phyloP scores from a whole-genome alignment of 1,140 invertebrate genomes.

The Bombus pyrosoma region DNA sequence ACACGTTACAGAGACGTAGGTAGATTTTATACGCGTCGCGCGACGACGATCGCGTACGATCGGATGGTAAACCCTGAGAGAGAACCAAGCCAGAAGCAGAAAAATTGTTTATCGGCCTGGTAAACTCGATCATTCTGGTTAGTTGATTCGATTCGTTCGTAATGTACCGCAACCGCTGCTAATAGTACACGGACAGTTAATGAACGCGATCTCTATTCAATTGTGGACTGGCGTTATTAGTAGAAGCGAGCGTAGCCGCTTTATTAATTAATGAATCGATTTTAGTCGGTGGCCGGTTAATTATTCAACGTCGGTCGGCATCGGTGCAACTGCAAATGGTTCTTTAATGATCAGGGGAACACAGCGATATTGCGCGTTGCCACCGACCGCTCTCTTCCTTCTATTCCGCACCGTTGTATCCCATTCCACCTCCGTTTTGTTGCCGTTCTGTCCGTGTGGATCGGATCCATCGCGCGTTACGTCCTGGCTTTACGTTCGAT shows the following conservation, averaged over 20 bases:
- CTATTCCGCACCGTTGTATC: background rate
- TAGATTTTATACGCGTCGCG: background rate
- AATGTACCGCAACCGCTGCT: conserved; percentile 52
- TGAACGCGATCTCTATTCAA: conserved; percentile 68
- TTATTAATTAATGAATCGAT: conserved; percentile 70
- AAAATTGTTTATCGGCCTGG: conserved; percentile 49
- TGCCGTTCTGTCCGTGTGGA: background rate
- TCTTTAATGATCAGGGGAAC: conserved; percentile 57
- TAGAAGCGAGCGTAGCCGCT: conserved; percentile 62
- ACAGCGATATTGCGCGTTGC: conserved; percentile 19
- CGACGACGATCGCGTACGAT: background rate
- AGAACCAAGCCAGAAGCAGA: background rate
- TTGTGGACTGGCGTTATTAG: conserved; percentile 65
- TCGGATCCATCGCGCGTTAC: background rate
- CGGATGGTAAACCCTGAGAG: background rate
- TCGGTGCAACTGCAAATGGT: conserved; percentile 60
- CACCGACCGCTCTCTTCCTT: background rate
- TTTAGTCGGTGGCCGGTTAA: conserved; percentile 61
- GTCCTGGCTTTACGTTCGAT: background rate
- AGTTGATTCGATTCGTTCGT: conserved; percentile 49
- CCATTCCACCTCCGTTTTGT: background rate
- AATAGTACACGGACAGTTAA: conserved; percentile 59
- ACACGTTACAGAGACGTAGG: background rate
- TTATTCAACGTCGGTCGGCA: conserved; percentile 63
- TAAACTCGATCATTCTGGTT: conserved; percentile 60